Evolutionary conservation across 2,113 vertebrate genomes (phyloP).

Genomic region (Cyprinus carpio): DNA sequence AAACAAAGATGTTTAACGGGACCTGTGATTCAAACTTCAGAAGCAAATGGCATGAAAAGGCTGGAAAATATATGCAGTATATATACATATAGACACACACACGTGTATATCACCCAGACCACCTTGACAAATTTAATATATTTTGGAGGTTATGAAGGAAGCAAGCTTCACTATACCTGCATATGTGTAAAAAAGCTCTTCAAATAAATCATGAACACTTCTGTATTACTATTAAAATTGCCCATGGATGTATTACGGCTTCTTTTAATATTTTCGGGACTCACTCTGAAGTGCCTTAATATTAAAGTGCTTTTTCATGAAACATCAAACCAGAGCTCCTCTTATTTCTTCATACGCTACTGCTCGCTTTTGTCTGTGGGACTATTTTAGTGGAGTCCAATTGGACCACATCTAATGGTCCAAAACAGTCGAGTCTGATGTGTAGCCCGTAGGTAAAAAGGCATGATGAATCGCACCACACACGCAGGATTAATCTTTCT

Average conservation of each 20-base stretch:
- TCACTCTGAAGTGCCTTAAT: neutral
- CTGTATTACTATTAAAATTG: neutral
- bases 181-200: neutral
- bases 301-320: conserved; percentile 15
- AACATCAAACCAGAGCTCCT: neutral
- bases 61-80: too few species aligned
- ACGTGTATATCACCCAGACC: neutral
- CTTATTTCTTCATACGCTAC: neutral
- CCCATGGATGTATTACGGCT: neutral
- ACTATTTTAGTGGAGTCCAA: neutral
- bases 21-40: neutral
- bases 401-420: conserved; percentile 18
- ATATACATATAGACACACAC: too few species aligned
- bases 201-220: conserved; percentile 3
- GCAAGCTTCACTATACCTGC: neutral
- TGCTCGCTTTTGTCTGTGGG: neutral
- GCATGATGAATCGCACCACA: conserved; percentile 15
- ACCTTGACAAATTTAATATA: neutral
- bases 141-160: neutral
- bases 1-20: neutral
- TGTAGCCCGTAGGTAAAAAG: conserved; percentile 16
- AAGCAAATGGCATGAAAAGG: neutral
- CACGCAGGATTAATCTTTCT: conserved; percentile 30
- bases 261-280: neutral
- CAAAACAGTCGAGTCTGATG: conserved; percentile 4